Evolutionary conservation across 2,888 invertebrate species (phyloP).

Genomic region (Pteria penguin): DNA sequence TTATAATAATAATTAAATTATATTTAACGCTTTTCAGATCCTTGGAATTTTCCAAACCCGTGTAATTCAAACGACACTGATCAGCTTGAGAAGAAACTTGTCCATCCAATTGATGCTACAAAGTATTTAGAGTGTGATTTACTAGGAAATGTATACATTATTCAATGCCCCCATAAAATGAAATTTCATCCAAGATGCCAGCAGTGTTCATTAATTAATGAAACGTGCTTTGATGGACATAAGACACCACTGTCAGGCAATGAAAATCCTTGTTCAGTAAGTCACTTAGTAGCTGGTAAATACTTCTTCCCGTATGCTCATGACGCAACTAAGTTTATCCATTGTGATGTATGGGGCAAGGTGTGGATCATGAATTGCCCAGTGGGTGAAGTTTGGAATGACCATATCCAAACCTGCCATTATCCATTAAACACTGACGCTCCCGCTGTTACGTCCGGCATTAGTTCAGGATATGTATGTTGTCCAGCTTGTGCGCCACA

Average conservation of each 20-base stretch:
- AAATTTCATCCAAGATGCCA: conserved; percentile 33
- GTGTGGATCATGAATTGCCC: conserved; percentile 56
- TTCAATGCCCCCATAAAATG: conserved; percentile 60
- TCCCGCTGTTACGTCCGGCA: not conserved
- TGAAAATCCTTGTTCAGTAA: conserved; percentile 51
- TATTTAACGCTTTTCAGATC: too few species aligned
- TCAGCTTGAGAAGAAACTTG: conserved; percentile 52
- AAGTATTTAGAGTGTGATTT: conserved; percentile 63
- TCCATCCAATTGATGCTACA: conserved; percentile 57
- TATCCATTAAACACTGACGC: not conserved
- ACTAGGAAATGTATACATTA: conserved; percentile 53
- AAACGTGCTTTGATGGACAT: conserved; percentile 15
- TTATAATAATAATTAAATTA: too few species aligned
- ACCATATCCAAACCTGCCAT: conserved; percentile 54
- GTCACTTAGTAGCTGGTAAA: conserved; percentile 48
- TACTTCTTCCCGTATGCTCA: conserved; percentile 54
- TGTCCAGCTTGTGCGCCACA: conserved; percentile 17
- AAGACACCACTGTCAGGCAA: not conserved
- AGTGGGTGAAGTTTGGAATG: conserved; percentile 57
- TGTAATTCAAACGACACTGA: conserved; percentile 52
- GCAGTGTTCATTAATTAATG: conserved; percentile 52
- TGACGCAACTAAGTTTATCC: conserved; percentile 55
- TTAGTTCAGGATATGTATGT: conserved; percentile 17
- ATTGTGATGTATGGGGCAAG: conserved; percentile 66
- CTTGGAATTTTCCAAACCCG: conserved; percentile 58